phyloP scores from a whole-genome alignment of 2,797 vertebrate genomes.

The Hoplostethus mediterraneus region DNA sequence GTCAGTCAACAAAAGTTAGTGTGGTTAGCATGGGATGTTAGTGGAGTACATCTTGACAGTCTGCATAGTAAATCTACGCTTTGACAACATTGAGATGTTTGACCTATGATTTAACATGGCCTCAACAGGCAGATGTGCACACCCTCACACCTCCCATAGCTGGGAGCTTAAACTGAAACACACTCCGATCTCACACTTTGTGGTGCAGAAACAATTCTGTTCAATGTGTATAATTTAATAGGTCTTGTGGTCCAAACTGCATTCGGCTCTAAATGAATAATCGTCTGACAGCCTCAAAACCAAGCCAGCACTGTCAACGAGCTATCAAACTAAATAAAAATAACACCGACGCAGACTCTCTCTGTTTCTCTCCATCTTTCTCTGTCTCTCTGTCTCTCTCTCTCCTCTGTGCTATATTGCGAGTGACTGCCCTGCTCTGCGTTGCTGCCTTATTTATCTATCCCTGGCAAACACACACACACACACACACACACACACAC shows the following conservation, averaged over 20 bases:
- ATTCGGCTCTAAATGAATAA: conserved; percentile 78
- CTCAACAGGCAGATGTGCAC: conserved; percentile 50
- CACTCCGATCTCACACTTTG: conserved; percentile 36
- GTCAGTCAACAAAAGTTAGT: conserved; percentile 57
- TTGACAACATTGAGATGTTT: conserved; percentile 48
- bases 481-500: conserved; percentile 19
- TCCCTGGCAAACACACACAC: conserved; percentile 24
- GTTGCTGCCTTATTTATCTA: conserved; percentile 26
- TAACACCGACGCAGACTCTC: conserved; percentile 54
- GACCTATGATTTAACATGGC: conserved; percentile 72
- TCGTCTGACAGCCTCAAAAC: conserved; percentile 70
- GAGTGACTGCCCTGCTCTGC: conserved; percentile 35
- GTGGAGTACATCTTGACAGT: conserved; percentile 61
- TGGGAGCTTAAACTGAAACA: conserved; percentile 56
- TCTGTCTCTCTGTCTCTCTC: neutral
- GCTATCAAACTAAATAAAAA: conserved; percentile 76
- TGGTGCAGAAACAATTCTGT: conserved; percentile 56
- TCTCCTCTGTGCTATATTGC: conserved; percentile 24
- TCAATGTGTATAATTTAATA: conserved; percentile 77
- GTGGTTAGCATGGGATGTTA: conserved; percentile 58
- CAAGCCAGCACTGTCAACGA: conserved; percentile 70
- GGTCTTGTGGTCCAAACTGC: conserved; percentile 70
- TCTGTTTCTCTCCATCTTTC: neutral
- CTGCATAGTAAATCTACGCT: conserved; percentile 62
- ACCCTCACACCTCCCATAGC: conserved; percentile 32